Percentiles rank a stretch among this genome's conserved stretches.
Evolutionary conservation across 2,113 vertebrate species (phyloP).

Genomic region (Falco punctatus): DNA sequence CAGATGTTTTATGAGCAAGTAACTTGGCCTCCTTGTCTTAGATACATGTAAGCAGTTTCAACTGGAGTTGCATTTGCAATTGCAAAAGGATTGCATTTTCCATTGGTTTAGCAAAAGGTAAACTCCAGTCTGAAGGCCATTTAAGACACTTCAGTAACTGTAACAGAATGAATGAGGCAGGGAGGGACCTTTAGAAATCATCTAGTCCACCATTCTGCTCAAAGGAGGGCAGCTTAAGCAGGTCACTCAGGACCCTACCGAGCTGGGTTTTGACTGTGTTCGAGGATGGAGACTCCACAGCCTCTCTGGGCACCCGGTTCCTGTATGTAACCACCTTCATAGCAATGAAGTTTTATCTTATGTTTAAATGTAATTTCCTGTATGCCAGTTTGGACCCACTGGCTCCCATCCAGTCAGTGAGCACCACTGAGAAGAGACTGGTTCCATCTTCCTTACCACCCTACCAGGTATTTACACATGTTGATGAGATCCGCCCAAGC

Average conservation of each 20-base stretch:
- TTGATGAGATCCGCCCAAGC: too few species aligned
- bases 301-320: background rate
- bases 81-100: background rate
- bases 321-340: fast-evolving
- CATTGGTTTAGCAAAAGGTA: background rate
- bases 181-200: background rate
- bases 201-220: background rate
- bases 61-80: background rate
- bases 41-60: background rate
- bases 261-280: background rate
- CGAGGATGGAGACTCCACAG: background rate
- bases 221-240: background rate
- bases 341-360: background rate
- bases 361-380: background rate
- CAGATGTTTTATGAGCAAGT: background rate
- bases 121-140: background rate
- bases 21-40: background rate
- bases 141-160: background rate
- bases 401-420: background rate
- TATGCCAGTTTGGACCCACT: background rate
- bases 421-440: background rate
- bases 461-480: too few species aligned
- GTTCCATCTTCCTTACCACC: too few species aligned
- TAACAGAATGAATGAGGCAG: background rate
- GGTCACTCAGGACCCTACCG: background rate